These are phyloP conservation scores for Clepsis dumicolana DNA, from an alignment of 2,888 invertebrate species.

Conservation along the genomic window DNA sequence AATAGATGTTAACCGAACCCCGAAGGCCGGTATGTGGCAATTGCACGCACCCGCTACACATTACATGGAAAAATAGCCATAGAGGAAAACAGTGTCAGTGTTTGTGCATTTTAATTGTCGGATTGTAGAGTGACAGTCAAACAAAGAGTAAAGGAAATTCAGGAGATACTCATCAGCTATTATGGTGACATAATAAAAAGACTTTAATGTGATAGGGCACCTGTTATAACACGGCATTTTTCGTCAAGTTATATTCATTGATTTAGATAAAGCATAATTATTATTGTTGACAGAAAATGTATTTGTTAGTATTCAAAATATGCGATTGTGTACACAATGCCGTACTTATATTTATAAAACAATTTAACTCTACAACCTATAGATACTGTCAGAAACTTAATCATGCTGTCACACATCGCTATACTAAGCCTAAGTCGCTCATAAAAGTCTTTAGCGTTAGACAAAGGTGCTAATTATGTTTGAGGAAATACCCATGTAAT, in stretches of 20 bases:
- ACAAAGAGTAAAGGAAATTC: not conserved
- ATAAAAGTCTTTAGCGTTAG: conserved; percentile 12
- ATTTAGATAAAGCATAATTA: not conserved
- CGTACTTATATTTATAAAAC: not conserved
- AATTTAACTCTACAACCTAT: not conserved
- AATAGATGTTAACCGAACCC: conserved; percentile 78
- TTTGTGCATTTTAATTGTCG: conserved; percentile 1
- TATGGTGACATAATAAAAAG: not conserved
- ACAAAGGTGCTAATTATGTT: conserved; percentile 39
- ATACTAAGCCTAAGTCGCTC: not conserved
- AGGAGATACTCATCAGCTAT: not conserved
- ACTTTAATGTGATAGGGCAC: not conserved
- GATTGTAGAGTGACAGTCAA: not conserved
- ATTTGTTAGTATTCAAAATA: too few relatives aligned
- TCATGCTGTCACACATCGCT: conserved; percentile 8
- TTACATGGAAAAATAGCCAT: conserved; percentile 35
- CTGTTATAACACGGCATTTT: not conserved
- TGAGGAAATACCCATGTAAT: conserved; percentile 54
- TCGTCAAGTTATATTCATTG: not conserved
- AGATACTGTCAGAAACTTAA: not conserved
- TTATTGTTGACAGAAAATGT: not conserved
- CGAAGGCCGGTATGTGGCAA: conserved; percentile 76
- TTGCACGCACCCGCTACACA: conserved; percentile 56
- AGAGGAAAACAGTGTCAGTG: conserved; percentile 7
- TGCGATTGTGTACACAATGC: not conserved